Conservation (phyloP, 2,888 invertebrate species). For the Acrobasis consociella region DNA sequence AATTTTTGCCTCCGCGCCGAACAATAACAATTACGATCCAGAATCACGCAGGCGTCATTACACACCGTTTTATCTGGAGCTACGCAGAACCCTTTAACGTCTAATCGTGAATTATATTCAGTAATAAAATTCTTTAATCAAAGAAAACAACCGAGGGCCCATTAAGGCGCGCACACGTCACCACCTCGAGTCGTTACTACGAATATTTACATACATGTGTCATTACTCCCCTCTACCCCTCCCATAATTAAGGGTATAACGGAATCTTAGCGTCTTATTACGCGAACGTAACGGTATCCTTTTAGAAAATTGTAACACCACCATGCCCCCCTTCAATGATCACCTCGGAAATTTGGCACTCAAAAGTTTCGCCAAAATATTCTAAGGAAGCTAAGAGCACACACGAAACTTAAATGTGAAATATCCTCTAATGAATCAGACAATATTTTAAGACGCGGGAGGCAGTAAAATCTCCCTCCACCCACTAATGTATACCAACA, state of each 20-base stretch:
- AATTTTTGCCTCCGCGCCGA: conserved; percentile 42
- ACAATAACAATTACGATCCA: conserved; percentile 77
- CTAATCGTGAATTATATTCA: conserved; percentile 82
- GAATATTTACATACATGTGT: conserved; percentile 83
- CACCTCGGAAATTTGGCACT: conserved; percentile 63
- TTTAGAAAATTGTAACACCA: conserved; percentile 80
- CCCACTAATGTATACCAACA: conserved; percentile 78
- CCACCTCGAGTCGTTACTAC: conserved; percentile 77
- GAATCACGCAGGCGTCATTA: conserved; percentile 79
- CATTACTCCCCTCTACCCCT: conserved; percentile 67
- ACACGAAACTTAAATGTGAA: conserved; percentile 80
- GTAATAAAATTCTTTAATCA: conserved; percentile 84
- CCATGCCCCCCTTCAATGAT: conserved; percentile 71
- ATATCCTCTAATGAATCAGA: conserved; percentile 83
- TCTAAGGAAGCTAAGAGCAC: conserved; percentile 64
- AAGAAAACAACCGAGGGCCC: conserved; percentile 80
- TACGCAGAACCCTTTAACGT: conserved; percentile 72
- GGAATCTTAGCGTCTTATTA: conserved; percentile 83
- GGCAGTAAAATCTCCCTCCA: conserved; percentile 76
- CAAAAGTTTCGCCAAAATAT: conserved; percentile 64
- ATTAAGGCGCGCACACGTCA: conserved; percentile 78
- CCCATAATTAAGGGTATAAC: conserved; percentile 82
- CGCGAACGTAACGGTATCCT: conserved; percentile 79
- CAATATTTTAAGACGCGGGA: conserved; percentile 81
- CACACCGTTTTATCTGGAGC: conserved; percentile 73